Conservation (phyloP, 1,140 invertebrate genomes). For the Trichogramma pretiosum region DNA sequence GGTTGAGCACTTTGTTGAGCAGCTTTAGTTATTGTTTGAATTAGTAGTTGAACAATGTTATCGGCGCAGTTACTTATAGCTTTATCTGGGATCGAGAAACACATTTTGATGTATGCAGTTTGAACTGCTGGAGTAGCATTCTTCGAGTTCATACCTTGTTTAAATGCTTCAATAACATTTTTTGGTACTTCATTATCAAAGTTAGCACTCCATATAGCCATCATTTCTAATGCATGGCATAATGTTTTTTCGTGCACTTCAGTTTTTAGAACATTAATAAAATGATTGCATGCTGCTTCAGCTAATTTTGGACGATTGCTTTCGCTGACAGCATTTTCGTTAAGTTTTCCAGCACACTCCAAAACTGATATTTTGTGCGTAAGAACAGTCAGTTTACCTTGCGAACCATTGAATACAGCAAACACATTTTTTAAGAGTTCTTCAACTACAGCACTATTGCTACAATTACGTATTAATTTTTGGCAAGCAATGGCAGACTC, state of each 20-base stretch:
- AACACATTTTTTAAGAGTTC: slow-evolving; percentile 67
- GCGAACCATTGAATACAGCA: slow-evolving; percentile 76
- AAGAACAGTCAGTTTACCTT: slow-evolving; percentile 83
- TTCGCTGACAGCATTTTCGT: slow-evolving; percentile 59
- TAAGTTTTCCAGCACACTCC: slow-evolving; percentile 74
- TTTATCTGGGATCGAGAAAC: slow-evolving; percentile 27
- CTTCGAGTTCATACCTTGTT: slow-evolving; percentile 72
- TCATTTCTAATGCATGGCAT: slow-evolving; percentile 68
- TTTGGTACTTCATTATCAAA: slow-evolving; percentile 60
- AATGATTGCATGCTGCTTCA: slow-evolving; percentile 54
- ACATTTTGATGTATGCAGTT: slow-evolving; percentile 55
- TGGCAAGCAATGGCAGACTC: slow-evolving; percentile 63
- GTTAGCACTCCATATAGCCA: slow-evolving; percentile 68
- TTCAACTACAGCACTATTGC: slow-evolving; percentile 57
- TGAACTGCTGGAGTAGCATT: slow-evolving; percentile 68
- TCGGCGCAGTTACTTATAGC: slow-evolving; percentile 24
- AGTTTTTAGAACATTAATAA: slow-evolving; percentile 71
- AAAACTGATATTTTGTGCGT: slow-evolving; percentile 85
- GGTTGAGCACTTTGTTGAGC: slow-evolving; percentile 44
- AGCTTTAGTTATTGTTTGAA: slow-evolving; percentile 34
- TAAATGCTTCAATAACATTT: slow-evolving; percentile 65
- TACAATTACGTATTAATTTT: slow-evolving; percentile 64
- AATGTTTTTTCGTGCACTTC: slow-evolving; percentile 91
- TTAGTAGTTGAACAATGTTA: slow-evolving; percentile 32
- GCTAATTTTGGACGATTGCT: slow-evolving; percentile 53